Evolutionary conservation across 2,113 vertebrate genomes (phyloP).

Genomic region (Elaphurus davidianus): DNA sequence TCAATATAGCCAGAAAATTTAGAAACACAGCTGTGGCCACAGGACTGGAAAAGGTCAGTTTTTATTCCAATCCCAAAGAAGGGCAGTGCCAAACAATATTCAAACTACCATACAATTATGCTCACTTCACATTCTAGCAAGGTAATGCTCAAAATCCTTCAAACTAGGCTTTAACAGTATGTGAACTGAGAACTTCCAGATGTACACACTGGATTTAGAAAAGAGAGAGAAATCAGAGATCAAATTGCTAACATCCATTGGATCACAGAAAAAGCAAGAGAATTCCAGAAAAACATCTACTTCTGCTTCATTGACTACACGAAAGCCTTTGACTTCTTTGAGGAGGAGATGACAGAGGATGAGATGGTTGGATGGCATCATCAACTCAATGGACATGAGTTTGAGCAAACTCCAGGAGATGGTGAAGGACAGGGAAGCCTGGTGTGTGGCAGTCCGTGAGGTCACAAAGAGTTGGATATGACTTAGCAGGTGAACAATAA

Average conservation of each 20-base stretch:
- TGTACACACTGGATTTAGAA: neutral
- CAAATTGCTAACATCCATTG: neutral
- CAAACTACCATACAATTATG: neutral
- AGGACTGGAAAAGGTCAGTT: neutral
- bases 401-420: neutral
- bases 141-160: neutral
- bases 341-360: neutral
- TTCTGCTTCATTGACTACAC: neutral
- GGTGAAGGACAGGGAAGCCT: neutral
- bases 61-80: neutral
- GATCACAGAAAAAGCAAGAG: neutral
- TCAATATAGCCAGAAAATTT: neutral
- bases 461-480: neutral
- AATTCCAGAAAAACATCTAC: neutral
- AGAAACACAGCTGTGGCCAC: neutral
- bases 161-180: neutral
- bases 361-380: neutral
- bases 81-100: neutral
- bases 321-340: neutral
- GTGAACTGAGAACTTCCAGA: neutral
- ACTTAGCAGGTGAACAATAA: neutral
- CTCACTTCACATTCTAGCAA: neutral
- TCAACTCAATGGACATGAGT: neutral
- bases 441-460: neutral
- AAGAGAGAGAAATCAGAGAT: neutral